Evolutionary conservation across 2,113 vertebrate species (phyloP).

Genomic region (Eolophus roseicapilla): DNA sequence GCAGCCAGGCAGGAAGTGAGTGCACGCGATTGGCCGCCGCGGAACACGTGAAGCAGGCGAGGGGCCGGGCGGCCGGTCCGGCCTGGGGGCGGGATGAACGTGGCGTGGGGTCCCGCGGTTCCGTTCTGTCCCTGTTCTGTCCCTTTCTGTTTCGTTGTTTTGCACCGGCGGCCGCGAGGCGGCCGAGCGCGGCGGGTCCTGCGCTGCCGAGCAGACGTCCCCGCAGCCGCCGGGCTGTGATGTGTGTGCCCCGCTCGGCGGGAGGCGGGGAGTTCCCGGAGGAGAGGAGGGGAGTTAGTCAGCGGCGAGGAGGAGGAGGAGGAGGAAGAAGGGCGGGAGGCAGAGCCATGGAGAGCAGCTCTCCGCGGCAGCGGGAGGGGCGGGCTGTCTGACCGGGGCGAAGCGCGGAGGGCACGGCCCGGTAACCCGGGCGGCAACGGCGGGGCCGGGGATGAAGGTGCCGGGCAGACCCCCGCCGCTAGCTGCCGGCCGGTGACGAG

Average conservation of each 20-base stretch:
- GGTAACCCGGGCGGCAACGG: not conserved
- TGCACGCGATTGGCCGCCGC: not conserved
- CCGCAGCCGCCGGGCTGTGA: not conserved
- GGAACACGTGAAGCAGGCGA: not conserved
- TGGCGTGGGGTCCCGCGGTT: not conserved
- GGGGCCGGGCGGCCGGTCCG: not conserved
- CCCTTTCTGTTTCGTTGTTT: not conserved
- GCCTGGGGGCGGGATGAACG: slow-evolving; percentile 3
- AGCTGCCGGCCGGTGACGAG: not conserved
- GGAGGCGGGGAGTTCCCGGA: not conserved
- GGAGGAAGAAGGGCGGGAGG: not conserved
- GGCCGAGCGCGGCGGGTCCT: too few relatives aligned
- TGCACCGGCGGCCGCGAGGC: not conserved
- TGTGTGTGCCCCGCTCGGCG: not conserved
- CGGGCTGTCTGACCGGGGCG: not conserved
- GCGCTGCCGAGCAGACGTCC: not conserved
- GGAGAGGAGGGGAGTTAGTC: slow-evolving; percentile 20
- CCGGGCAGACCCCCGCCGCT: not conserved
- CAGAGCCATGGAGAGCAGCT: not conserved
- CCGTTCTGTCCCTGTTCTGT: not conserved
- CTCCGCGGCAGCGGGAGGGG: not conserved
- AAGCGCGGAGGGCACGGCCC: not conserved
- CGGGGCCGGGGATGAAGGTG: not conserved
- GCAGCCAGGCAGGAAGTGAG: not conserved
- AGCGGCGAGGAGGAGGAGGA: not conserved